These are phyloP conservation scores for Peromyscus melanophrys DNA, from an alignment of 2,797 vertebrate species.

Conservation along the genomic window DNA sequence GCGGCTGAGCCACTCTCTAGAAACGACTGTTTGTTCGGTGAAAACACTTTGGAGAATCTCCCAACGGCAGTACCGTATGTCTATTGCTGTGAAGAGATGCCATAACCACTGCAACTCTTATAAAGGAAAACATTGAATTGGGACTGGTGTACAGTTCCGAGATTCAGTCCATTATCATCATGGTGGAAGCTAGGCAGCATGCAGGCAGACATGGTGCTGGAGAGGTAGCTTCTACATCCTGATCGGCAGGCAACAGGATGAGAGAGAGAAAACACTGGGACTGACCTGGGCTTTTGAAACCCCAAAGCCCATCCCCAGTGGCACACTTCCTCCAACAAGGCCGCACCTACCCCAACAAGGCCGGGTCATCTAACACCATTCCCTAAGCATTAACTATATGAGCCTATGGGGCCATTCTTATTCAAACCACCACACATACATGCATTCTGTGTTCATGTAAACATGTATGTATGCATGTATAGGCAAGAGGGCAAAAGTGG, in stretches of 20 bases:
- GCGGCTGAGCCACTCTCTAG: background rate
- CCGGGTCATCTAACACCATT: background rate
- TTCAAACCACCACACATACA: background rate
- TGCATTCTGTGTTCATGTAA: background rate
- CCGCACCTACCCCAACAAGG: background rate
- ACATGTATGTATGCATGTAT: background rate
- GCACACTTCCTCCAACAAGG: background rate
- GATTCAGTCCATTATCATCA: background rate
- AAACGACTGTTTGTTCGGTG: background rate
- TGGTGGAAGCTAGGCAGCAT: background rate
- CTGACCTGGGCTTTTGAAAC: background rate
- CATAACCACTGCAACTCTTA: background rate
- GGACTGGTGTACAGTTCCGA: background rate
- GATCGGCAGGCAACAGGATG: background rate
- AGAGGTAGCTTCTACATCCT: background rate
- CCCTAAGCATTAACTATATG: background rate
- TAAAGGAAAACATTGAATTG: background rate
- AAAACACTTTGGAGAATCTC: constrained; percentile 23
- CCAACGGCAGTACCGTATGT: background rate
- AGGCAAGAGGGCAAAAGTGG: background rate
- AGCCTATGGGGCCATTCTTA: background rate
- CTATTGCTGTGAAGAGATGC: background rate
- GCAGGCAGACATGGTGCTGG: background rate
- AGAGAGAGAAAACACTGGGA: too few relatives aligned
- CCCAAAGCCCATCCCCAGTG: background rate